Evolutionary conservation across 2,797 vertebrate genomes (phyloP).

Genomic region (Acanthopagrus latus): DNA sequence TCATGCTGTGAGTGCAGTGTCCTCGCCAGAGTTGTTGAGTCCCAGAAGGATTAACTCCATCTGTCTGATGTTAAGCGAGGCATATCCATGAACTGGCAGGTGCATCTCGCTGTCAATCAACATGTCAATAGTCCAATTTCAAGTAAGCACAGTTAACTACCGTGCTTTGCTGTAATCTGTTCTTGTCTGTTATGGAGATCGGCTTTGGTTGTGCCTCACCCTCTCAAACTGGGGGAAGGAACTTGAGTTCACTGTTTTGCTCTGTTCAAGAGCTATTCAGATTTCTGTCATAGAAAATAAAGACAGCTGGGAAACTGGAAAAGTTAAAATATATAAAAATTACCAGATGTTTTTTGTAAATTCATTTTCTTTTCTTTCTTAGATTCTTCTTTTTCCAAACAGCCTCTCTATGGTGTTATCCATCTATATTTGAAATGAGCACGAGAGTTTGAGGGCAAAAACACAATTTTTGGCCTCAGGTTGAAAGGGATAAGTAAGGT

Average conservation of each 20-base stretch:
- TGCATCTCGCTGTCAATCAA: neutral
- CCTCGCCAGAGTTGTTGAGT: neutral
- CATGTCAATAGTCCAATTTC: neutral
- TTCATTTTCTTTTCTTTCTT: neutral
- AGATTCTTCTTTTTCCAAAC: neutral
- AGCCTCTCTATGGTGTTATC: neutral
- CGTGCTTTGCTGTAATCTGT: neutral
- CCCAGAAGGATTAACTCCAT: neutral
- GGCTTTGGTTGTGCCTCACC: neutral
- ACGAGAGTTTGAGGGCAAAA: neutral
- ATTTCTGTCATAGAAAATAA: neutral
- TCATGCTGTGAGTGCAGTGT: slow-evolving; percentile 9
- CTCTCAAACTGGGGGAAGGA: neutral
- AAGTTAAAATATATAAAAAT: too few species aligned
- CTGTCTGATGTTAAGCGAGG: neutral
- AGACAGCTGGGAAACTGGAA: neutral
- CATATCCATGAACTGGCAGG: neutral
- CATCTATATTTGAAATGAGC: neutral
- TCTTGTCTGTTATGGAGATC: neutral
- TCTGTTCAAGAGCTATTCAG: neutral
- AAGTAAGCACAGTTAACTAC: neutral
- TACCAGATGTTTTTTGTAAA: neutral
- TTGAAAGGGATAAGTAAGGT: neutral
- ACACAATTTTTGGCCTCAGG: neutral
- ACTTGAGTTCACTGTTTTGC: neutral